Base-by-base conservation (phyloP, 2,888 invertebrate species). In the Blera fallax region DNA sequence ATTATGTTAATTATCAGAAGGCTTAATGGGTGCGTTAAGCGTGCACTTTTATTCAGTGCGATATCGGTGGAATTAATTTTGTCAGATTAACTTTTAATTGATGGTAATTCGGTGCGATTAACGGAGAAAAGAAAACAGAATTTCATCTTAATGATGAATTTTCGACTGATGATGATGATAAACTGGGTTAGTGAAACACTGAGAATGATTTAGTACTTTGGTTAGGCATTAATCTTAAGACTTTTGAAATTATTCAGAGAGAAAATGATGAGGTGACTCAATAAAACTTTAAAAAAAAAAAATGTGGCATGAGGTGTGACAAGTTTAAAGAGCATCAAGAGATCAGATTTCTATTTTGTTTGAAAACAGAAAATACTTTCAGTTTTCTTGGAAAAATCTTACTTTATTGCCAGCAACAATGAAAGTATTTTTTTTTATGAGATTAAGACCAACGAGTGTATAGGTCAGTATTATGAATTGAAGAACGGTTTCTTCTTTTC, bases 41-140 rank as follows among this genome's bases (percentile, higher is more conserved):
- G 60, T 62, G 52, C 73, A 65, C 50, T 79, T 7, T 73, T 37
- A 60, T 83, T 65, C 60, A 16, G 62, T 79, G 79, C 72, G 64
- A 73, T 84, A 79, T 73, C 72, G 50, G 45, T 14, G 64, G 65
- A 84, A 69, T 76, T 81, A 74, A 64, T 70, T 84, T 69, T 69
- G 69, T 80, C 74, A 64, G 80, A 80, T 67, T 80, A 58, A 80
- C 27, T 67, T 56, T 69, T 84, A 80, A 84, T 80, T 80, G 83
- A 69, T 64, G 80, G 80, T 62, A 70, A 84, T 84, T 32, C 11
- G 73, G 43, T 60, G 67, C 40, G 70, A 72, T 83, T 78, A 78
- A 72, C 72, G 72, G 78, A 11, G 43, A 45, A 69, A 67, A 73
- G 60, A 82, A 82, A 82, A 72, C 48, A 6, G 50, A 58, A 16